Evolutionary conservation across 2,888 invertebrate species (phyloP), one percentile per base, ranked within the genome.

Genomic region (Drosophila incognita): DNA sequence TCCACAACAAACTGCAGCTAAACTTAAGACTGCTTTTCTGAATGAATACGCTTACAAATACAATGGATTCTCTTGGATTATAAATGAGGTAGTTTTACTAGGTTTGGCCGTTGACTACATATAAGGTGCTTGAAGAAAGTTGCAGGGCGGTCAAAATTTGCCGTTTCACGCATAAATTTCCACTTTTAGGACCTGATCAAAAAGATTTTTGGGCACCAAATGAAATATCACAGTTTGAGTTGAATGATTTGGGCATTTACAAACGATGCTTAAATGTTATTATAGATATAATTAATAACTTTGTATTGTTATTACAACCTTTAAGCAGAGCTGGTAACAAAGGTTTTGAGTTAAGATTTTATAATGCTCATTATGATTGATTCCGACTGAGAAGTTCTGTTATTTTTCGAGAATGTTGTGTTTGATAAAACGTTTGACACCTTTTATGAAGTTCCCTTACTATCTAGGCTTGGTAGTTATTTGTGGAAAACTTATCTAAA

Each of bases 161-260:
- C 71, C 69, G 66, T 72, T 69, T 61, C 57, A 68, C 61, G 61
- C 71, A 80, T 83, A 76, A 80, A 80, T 83, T 76, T 78, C 79
- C 63, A 64, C 53, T 64, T 74, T 78, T 60, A 15, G 36, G 24
- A 42, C 33, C 27, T n/a, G 24, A 18, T 18, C n/a, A 15, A 56
- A 13, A 33, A 52, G 10, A 29, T 18, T 11, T 49, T 27, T 24
- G 15, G 5, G 2, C 27, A 5, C 1, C 5, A 29, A 35, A 40
- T n/a, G 51, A 48, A 29, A 33, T 11, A 31, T 24, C 15, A 42
- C 21, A 42, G 21, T 13, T 46, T 46, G 21, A 46, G 46, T 2
- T 21, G 7, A 36, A 36, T 57, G 42, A 31, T 24, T 36, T 35
- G 15, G 29, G 33, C n/a, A 15, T 46, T 46, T 24, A 24, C 27